Evolutionary conservation across 2,113 vertebrate genomes (phyloP).

Genomic region (Strix uralensis): DNA sequence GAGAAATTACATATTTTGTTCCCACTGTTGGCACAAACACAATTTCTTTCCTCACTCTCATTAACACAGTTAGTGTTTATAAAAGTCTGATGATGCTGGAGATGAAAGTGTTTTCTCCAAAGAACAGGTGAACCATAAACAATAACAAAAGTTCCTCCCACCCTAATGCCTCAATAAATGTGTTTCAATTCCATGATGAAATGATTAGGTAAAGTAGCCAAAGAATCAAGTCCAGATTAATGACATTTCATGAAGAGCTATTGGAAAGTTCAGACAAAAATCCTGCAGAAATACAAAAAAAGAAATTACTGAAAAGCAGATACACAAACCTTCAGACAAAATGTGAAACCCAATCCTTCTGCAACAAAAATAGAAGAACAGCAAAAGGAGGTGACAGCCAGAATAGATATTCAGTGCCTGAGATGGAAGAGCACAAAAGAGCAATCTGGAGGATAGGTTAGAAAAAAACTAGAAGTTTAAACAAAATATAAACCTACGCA

Average conservation of each 20-base stretch:
- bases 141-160: neutral
- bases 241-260: neutral
- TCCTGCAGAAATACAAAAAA: neutral
- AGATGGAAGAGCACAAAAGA: neutral
- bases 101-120: neutral
- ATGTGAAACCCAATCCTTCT: neutral
- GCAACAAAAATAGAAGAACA: neutral
- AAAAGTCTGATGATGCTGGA: neutral
- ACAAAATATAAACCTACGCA: neutral
- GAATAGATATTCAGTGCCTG: accelerated
- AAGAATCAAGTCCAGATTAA: neutral
- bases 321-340: neutral
- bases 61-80: slow-evolving; percentile 7
- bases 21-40: neutral
- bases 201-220: neutral
- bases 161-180: neutral
- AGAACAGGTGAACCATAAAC: neutral
- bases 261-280: neutral
- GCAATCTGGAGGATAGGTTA: neutral
- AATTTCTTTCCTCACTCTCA: slow-evolving; percentile 3
- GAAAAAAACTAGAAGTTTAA: neutral
- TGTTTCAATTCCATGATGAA: neutral
- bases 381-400: neutral
- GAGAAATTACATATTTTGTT: slow-evolving; percentile 2
- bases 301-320: neutral